phyloP scores from a whole-genome alignment of 2,888 invertebrate species.

The Desoria tigrina region DNA sequence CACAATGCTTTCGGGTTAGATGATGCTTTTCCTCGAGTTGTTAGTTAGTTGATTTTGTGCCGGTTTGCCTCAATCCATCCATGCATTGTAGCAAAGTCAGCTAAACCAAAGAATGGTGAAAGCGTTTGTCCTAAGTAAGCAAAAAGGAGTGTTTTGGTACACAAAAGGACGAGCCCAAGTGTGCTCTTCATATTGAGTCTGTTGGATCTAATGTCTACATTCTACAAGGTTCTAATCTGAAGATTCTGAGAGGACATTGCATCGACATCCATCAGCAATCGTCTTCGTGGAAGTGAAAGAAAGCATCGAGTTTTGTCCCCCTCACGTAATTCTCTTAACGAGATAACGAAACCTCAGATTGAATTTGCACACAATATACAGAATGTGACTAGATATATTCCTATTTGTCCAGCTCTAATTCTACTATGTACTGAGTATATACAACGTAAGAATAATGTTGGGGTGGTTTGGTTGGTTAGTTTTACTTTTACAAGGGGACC shows the following conservation, averaged over 20 bases:
- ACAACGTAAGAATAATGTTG: not conserved
- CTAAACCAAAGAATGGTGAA: constrained; percentile 1
- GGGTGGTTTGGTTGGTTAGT: too few relatives aligned
- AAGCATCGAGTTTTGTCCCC: not conserved
- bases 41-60: not conserved
- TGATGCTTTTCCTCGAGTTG: too few relatives aligned
- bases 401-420: constrained; percentile 18
- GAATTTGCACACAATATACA: constrained; percentile 26
- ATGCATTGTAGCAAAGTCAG: not conserved
- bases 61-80: constrained; percentile 2
- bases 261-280: too few relatives aligned
- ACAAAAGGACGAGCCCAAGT: not conserved
- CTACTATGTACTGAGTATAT: constrained; percentile 4
- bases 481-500: not conserved
- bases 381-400: constrained; percentile 2
- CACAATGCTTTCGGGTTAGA: too few relatives aligned
- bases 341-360: constrained; percentile 34
- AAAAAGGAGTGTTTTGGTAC: constrained; percentile 3
- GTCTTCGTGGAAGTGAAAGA: not conserved
- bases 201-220: not conserved
- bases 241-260: too few relatives aligned
- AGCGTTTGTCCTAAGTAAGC: constrained; percentile 6
- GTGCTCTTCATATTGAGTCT: not conserved
- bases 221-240: too few relatives aligned
- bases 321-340: constrained; percentile 17